Base-by-base conservation (phyloP, 2,797 vertebrate species). In the Heteromormyrus szaboi region DNA sequence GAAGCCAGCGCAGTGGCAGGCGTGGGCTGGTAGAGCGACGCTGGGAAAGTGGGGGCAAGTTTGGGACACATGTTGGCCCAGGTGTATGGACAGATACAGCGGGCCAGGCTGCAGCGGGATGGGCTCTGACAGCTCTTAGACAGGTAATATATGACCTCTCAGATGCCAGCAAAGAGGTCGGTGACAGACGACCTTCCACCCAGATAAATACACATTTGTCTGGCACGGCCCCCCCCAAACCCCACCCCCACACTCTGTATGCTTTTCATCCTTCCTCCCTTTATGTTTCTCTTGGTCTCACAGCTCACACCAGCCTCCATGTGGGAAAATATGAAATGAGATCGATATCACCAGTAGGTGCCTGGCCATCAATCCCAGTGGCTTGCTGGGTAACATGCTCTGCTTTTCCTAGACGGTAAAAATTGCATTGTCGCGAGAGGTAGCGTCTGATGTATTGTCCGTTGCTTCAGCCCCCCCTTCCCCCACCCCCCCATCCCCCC, bases 111-210 rank as follows among this genome's bases (percentile, higher is more conserved):
- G 19, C n/a, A 48, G 79, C 9, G 6, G 79, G 44, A 44, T 44
- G 79, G 79, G 37, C 29, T 12, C 44, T 12, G 9, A n/a, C 19
- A n/a, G 33, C 91, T 94, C 91, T 92, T 91, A 91, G 94, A 94
- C 93, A 94, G 94, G 93, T 95, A 93, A 95, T 95, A 94, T 95
- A 95, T 95, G 95, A 95, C 93, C 92, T 92, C 92, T 94, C 89
- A 17, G 92, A 92, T 89, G 90, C 92, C 92, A 92, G 90, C 92
- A 90, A 93, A 88, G 89, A 91, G 92, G 90, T 72, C 90, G 90
- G 51, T 95, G 93, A 95, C 92, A 92, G 89, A 91, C 89, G 87
- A 92, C 93, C 93, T 93, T 93, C 92, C 92, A 92, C 11, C 76
- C 91, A 92, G 94, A 94, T 95, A 94, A 94, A 95, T 95, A 95